These are phyloP conservation scores for Acanthurus tractus DNA, from an alignment of 2,797 vertebrate species.

Conservation along the genomic window DNA sequence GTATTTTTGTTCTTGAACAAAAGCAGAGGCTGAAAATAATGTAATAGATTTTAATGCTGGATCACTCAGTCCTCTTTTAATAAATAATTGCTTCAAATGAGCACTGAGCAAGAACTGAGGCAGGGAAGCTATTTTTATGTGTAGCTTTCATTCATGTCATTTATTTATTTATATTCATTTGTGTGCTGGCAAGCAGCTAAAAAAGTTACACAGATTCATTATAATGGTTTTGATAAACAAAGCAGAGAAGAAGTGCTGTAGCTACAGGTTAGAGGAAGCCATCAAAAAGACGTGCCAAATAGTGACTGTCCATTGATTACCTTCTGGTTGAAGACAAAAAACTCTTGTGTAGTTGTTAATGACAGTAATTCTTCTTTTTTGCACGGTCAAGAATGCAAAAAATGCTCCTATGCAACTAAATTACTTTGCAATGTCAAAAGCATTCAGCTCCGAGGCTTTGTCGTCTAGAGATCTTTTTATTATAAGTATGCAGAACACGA, in stretches of 20 bases:
- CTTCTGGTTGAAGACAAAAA: constrained; percentile 17
- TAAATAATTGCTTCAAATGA: constrained; percentile 77
- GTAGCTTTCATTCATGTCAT: constrained; percentile 44
- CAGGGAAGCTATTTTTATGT: constrained; percentile 52
- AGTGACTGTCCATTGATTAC: constrained; percentile 72
- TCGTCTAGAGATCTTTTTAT: not conserved
- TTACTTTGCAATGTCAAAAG: constrained; percentile 27
- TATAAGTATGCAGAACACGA: constrained; percentile 19
- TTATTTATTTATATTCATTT: constrained; percentile 29
- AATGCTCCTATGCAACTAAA: constrained; percentile 37
- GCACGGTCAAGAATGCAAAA: constrained; percentile 36
- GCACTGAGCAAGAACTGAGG: constrained; percentile 42
- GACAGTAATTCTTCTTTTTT: constrained; percentile 48
- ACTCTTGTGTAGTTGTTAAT: constrained; percentile 48
- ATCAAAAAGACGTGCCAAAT: constrained; percentile 70
- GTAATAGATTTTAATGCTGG: constrained; percentile 69
- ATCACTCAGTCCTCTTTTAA: constrained; percentile 60
- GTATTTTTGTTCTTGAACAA: constrained; percentile 64
- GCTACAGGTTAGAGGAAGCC: constrained; percentile 67
- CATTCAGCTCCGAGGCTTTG: not conserved
- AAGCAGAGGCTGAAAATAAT: constrained; percentile 59
- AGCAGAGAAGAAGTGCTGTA: constrained; percentile 35
- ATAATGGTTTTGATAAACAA: constrained; percentile 25
- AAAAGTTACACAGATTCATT: constrained; percentile 42
- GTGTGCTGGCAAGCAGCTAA: constrained; percentile 25